These are phyloP conservation scores for Sceliomorpha sp. DNA, from an alignment of 2,888 invertebrate species.

Conservation along the genomic window DNA sequence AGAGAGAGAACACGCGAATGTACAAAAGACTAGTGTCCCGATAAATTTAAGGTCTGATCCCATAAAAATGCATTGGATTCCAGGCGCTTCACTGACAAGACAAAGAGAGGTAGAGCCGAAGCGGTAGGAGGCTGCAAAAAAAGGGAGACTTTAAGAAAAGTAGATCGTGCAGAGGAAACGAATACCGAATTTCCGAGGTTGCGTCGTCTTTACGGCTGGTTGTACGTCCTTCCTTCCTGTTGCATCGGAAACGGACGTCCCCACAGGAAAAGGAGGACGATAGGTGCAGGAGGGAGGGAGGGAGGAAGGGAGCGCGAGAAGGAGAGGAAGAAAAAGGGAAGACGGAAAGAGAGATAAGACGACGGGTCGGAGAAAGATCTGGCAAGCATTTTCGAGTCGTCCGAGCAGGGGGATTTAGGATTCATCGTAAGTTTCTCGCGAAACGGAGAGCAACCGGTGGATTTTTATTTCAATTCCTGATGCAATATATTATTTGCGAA, in stretches of 20 bases:
- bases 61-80: constrained; percentile 76
- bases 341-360: constrained; percentile 40
- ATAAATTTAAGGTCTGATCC: constrained; percentile 73
- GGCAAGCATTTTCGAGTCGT: constrained; percentile 48
- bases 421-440: constrained; percentile 62
- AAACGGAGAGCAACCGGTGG: constrained; percentile 72
- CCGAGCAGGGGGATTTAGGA: constrained; percentile 33
- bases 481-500: constrained; percentile 65
- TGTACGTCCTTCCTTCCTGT: constrained; percentile 43
- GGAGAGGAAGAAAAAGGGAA: constrained; percentile 16
- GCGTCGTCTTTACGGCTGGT: constrained; percentile 31
- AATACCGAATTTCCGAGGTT: constrained; percentile 63
- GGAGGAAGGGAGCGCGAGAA: constrained; percentile 1
- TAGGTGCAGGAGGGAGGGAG: constrained; percentile 9
- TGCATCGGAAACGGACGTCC: constrained; percentile 49
- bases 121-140: constrained; percentile 1
- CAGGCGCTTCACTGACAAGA: constrained; percentile 33
- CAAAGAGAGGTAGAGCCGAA: constrained; percentile 26
- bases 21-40: constrained; percentile 64
- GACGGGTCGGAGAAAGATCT: constrained; percentile 32
- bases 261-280: constrained; percentile 29
- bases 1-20: constrained; percentile 49
- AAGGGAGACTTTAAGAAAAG: constrained; percentile 60
- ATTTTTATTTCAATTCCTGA: constrained; percentile 73
- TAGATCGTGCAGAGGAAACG: constrained; percentile 63